Conservation (phyloP, 2,888 invertebrate species). For the Polymixis flavicincta region DNA sequence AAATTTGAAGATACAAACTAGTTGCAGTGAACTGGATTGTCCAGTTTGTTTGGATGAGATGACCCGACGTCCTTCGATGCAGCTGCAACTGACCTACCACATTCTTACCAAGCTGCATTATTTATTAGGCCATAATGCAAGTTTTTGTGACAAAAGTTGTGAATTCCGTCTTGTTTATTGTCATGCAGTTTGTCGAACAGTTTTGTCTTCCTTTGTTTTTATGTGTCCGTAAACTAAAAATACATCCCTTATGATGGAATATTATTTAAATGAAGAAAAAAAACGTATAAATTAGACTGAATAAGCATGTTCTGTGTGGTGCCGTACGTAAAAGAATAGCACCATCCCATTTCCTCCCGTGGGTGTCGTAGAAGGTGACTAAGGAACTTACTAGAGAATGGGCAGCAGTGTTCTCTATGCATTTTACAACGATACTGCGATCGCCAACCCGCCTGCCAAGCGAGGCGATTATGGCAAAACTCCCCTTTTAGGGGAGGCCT, state of each 20-base stretch:
- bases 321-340: too few species aligned
- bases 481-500: too few species aligned
- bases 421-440: too few species aligned
- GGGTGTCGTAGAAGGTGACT: too few species aligned
- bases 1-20: conserved; percentile 29
- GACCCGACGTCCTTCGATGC: conserved; percentile 55
- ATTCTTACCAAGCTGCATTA: conserved; percentile 32
- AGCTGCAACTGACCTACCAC: conserved; percentile 46
- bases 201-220: not conserved
- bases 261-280: not conserved
- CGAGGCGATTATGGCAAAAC: too few species aligned
- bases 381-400: too few species aligned
- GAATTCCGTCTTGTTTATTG: not conserved
- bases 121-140: conserved; percentile 12
- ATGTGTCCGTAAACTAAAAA: not conserved
- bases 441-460: too few species aligned
- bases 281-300: too few species aligned
- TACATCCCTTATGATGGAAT: not conserved
- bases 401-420: too few species aligned
- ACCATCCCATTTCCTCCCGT: too few species aligned
- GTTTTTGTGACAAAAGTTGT: conserved; percentile 8
- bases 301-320: too few species aligned
- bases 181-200: not conserved
- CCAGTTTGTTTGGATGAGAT: conserved; percentile 40
- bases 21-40: conserved; percentile 39